Base-by-base conservation (phyloP, 2,113 vertebrate species). In the Triplophysa siluroides region DNA sequence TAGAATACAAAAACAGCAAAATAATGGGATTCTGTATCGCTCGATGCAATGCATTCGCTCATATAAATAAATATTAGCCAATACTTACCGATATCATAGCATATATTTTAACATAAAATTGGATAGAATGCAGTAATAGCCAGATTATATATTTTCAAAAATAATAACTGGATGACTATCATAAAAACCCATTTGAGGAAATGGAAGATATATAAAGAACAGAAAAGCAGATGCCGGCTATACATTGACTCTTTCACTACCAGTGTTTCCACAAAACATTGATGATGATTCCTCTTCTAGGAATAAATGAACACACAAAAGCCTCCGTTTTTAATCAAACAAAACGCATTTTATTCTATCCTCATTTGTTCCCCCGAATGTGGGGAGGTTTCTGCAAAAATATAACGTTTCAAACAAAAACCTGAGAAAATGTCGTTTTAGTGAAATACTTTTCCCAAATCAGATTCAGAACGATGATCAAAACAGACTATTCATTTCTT, bases 141-240 rank as follows among this genome's bases (percentile, higher is more conserved):
- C 18, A 16, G 29, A 33, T 33, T 58, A 0, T 5, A 10, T n/a
- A 9, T n/a, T n/a, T 58, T 5, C 5, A 2, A n/a, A n/a, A 16
- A 21, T 56, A 7, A n/a, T 56, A 56, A 19, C 52, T 56, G 52
- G 16, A 56, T 8, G 5, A 7, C 19, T 19, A 19, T 8, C 52
- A 56, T 8, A 19, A 16, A 56, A 10, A 56, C 4, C 2, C n/a
- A 10, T 21, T 58, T 8, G 7, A 58, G 19, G 6, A 62, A 75
- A 45, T 0, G 8, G 7, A 61, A 74, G 24, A 24, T 41, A 45
- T 56, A 19, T 23, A 10, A 8, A 62, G 38, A 72, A 58, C 70
- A 72, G 56, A 18, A 72, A 58, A 72, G 70, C 21, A 72, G 29
- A 72, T 5, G 7, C 52, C 58, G 70, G 21, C 19, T n/a, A 58